Conservation (phyloP, 2,888 invertebrate species). For the Campoplex nolae region DNA sequence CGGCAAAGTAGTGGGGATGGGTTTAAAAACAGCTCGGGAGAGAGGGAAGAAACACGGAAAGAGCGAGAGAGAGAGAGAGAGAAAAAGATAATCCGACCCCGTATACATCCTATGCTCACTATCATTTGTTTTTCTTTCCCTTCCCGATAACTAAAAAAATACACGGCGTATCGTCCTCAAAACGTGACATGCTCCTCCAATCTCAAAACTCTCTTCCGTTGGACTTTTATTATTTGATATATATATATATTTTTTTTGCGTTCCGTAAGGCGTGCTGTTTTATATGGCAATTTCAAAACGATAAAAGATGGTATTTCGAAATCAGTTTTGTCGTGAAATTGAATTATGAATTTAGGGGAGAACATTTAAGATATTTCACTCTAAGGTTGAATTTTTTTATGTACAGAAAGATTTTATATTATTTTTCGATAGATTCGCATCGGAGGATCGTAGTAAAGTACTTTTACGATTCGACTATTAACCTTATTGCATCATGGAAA, state of each 20-base stretch:
- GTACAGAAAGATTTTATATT: background rate
- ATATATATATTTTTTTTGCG: background rate
- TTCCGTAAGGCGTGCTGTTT: background rate
- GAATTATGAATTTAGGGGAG: background rate
- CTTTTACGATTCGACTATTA: background rate
- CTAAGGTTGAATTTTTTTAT: background rate
- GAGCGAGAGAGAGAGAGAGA: background rate
- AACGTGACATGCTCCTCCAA: background rate
- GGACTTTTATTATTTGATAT: background rate
- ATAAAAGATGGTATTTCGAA: background rate
- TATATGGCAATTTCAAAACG: background rate
- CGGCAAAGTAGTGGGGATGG: background rate
- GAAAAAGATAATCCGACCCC: background rate
- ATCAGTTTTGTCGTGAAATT: background rate
- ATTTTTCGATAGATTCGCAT: background rate
- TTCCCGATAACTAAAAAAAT: background rate
- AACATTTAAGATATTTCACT: background rate
- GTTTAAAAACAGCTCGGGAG: background rate
- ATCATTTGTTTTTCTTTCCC: constrained; percentile 18
- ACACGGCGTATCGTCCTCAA: background rate
- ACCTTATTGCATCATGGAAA: background rate
- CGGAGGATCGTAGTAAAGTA: background rate
- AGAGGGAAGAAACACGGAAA: background rate
- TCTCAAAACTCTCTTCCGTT: background rate
- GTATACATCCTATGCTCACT: background rate